A percentile compares a stretch with the other conserved stretches of the same genome.
phyloP scores from a whole-genome alignment of 92 coral and sea anemone genomes.

The Actinernus sp. region DNA sequence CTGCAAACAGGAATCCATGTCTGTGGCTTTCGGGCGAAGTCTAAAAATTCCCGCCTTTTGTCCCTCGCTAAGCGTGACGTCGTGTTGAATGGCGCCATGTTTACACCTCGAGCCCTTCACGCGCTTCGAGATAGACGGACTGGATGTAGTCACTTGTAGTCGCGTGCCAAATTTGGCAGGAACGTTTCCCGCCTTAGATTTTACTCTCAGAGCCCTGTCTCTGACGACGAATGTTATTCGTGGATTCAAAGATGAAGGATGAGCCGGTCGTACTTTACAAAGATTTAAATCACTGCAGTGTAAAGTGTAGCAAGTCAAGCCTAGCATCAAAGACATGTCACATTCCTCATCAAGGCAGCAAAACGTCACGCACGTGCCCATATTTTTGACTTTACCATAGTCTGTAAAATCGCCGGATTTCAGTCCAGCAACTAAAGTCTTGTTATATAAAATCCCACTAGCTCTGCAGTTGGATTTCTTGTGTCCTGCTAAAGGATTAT shows the following conservation, averaged over 20 bases:
- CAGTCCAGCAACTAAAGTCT: constrained; percentile 84
- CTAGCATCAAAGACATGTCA: constrained; percentile 74
- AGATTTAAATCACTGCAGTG: constrained; percentile 53
- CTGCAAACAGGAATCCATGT: constrained; percentile 80
- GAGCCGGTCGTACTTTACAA: constrained; percentile 73
- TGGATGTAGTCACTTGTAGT: constrained; percentile 4
- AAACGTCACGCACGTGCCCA: constrained; percentile 64
- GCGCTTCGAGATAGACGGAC: constrained; percentile 11
- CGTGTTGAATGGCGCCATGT: constrained; percentile 70
- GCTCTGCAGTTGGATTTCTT: constrained; percentile 35
- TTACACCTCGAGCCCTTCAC: constrained; percentile 63
- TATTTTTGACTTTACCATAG: constrained; percentile 75
- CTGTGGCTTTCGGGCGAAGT: constrained; percentile 65
- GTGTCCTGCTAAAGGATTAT: not conserved
- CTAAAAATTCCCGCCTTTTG: constrained; percentile 82
- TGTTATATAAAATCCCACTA: constrained; percentile 46
- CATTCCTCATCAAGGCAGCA: constrained; percentile 79
- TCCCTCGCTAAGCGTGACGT: constrained; percentile 82
- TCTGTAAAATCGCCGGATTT: constrained; percentile 91
- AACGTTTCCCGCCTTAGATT: not conserved
- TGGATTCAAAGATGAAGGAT: constrained; percentile 59
- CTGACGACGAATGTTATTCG: constrained; percentile 70
- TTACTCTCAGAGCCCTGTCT: constrained; percentile 1
- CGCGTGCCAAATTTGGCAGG: not conserved
- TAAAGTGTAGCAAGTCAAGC: constrained; percentile 70